phyloP scores from a whole-genome alignment of 2,888 invertebrate genomes.

The Torymus tubicola region DNA sequence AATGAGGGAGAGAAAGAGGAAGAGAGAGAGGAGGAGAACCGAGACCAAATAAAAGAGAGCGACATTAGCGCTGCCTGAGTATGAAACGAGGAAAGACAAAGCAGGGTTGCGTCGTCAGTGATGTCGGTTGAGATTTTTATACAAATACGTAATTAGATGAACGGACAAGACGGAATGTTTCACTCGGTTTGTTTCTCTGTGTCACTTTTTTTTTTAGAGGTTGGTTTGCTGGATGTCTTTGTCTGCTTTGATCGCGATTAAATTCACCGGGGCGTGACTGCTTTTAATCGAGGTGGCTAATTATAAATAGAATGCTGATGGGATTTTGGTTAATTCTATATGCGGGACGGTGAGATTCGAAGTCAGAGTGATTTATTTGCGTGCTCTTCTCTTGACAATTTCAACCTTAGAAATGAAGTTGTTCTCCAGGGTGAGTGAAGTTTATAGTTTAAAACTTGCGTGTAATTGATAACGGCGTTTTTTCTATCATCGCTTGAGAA shows the following conservation, averaged over 20 bases:
- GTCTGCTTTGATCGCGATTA: not conserved
- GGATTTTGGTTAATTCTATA: too few relatives aligned
- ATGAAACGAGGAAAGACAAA: constrained; percentile 44
- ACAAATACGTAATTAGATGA: constrained; percentile 53
- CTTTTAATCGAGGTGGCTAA: too few relatives aligned
- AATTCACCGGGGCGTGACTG: not conserved
- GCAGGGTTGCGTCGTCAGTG: not conserved
- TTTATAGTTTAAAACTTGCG: too few relatives aligned
- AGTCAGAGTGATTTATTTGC: too few relatives aligned
- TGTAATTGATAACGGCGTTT: too few relatives aligned
- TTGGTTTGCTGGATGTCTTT: not conserved
- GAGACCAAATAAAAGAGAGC: constrained; percentile 37
- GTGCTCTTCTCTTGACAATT: too few relatives aligned
- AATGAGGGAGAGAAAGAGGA: too few relatives aligned
- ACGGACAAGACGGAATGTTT: not conserved
- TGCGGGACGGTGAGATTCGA: too few relatives aligned
- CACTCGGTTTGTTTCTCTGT: not conserved
- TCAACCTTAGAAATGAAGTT: too few relatives aligned
- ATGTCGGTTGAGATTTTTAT: constrained; percentile 41
- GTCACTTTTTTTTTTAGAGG: not conserved
- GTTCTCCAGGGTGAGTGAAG: too few relatives aligned
- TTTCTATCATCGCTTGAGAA: too few relatives aligned
- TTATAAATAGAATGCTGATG: too few relatives aligned
- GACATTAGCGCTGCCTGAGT: constrained; percentile 35
- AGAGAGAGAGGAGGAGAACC: not conserved